phyloP scores from a whole-genome alignment of 1,140 invertebrate species.

The Laodelphax striatellus region DNA sequence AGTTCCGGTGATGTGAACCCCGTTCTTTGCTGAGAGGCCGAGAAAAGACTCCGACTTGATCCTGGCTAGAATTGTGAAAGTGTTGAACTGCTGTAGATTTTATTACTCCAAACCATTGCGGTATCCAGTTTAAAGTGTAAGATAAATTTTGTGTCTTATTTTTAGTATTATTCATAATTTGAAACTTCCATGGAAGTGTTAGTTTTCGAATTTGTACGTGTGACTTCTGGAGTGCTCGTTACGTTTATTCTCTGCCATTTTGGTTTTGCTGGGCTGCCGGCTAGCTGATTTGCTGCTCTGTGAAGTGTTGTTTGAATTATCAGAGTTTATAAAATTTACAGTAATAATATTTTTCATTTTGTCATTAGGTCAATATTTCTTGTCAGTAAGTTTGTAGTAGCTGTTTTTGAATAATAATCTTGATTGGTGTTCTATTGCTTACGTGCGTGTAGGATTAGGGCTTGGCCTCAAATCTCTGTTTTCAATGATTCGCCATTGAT shows the following conservation, averaged over 20 bases:
- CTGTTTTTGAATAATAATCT: no score
- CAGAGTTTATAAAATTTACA: no score
- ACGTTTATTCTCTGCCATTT: not conserved
- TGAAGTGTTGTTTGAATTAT: no score
- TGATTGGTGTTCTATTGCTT: no score
- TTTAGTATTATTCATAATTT: not conserved
- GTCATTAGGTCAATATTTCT: no score
- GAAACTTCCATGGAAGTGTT: not conserved
- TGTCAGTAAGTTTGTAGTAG: no score
- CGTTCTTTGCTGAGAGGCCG: not conserved
- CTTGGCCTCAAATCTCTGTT: not conserved
- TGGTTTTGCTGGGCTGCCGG: not conserved
- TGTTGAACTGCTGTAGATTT: not conserved
- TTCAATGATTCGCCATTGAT: no score
- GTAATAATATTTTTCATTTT: no score
- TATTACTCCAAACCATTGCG: not conserved
- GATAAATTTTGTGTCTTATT: not conserved
- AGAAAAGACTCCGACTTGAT: not conserved
- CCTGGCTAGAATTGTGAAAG: not conserved
- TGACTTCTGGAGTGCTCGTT: not conserved
- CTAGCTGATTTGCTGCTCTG: not conserved
- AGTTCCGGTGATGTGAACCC: slow-evolving; percentile 1
- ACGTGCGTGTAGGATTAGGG: not conserved
- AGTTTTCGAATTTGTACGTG: not conserved
- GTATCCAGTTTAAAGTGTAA: slow-evolving; percentile 1